Percentiles rank a stretch among this genome's conserved stretches.
Conservation (phyloP, 2,888 invertebrate species). For the Halictus quadricinctus region DNA sequence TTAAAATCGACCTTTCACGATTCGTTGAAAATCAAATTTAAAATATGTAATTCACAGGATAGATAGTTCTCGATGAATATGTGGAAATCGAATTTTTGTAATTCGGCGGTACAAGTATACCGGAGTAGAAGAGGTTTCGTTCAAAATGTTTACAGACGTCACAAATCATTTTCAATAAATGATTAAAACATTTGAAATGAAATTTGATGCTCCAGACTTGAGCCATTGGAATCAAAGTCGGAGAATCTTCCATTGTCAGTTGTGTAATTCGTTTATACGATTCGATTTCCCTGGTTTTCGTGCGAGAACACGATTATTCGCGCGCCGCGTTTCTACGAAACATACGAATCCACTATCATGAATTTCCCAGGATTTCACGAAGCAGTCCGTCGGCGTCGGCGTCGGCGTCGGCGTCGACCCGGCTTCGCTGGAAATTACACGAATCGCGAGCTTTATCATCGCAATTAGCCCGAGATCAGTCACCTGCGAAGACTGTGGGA, state of each 20-base stretch:
- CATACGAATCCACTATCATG: neutral
- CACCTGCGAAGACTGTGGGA: conserved; percentile 50
- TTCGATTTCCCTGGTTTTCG: neutral
- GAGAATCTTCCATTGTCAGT: neutral
- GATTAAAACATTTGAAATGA: neutral
- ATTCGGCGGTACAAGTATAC: no score
- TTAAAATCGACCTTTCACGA: neutral
- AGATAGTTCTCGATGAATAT: no score
- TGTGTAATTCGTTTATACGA: neutral
- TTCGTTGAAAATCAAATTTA: no score
- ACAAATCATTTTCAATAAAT: neutral
- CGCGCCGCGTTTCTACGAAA: neutral
- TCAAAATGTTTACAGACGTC: no score
- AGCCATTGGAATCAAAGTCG: neutral
- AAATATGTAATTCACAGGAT: no score
- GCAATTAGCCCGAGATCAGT: conserved; percentile 54
- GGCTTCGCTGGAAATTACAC: conserved; percentile 32
- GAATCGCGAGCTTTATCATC: conserved; percentile 48
- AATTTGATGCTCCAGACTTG: neutral
- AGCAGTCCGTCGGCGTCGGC: neutral
- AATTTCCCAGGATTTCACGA: neutral
- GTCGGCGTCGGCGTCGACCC: neutral
- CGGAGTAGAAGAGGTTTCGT: no score
- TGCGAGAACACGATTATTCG: neutral
- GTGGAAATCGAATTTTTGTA: no score